Evolutionary conservation across 2,797 vertebrate species (phyloP).

Genomic region (Argyrosomus regius): DNA sequence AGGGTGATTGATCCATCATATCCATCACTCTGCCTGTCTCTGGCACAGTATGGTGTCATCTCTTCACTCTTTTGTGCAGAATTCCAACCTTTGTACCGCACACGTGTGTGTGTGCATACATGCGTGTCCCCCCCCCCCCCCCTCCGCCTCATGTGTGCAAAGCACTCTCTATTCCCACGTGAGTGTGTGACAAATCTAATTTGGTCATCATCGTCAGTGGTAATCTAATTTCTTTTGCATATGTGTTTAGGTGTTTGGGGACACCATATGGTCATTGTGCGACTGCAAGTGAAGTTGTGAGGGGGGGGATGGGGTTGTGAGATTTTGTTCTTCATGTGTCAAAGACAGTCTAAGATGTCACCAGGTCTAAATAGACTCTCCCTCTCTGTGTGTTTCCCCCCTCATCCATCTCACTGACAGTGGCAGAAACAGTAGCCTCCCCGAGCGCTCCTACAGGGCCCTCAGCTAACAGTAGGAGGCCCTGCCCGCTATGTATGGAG

Average conservation of each 20-base stretch:
- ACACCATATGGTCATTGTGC: constrained; percentile 62
- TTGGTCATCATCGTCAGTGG: constrained; percentile 55
- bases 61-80: constrained; percentile 58
- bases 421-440: constrained; percentile 80
- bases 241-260: constrained; percentile 47
- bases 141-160: constrained; percentile 6
- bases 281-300: constrained; percentile 5
- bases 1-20: constrained; percentile 83
- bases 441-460: constrained; percentile 52
- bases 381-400: constrained; percentile 60
- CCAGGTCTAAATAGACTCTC: constrained; percentile 38
- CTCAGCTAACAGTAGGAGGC: constrained; percentile 56
- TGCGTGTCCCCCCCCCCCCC: constrained; percentile 1
- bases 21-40: constrained; percentile 83
- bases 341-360: constrained; percentile 65
- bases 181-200: constrained; percentile 68
- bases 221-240: constrained; percentile 65
- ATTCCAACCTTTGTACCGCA: constrained; percentile 56
- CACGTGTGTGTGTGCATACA: constrained; percentile 53
- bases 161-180: constrained; percentile 25
- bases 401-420: constrained; percentile 81
- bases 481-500: constrained; percentile 62
- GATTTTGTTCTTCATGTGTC: constrained; percentile 57
- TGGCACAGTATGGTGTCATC: constrained; percentile 74
- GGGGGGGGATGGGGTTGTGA: constrained; percentile 5